These are phyloP conservation scores for Zaprionus inermis DNA, from an alignment of 1,140 invertebrate genomes.

Conservation along the genomic window DNA sequence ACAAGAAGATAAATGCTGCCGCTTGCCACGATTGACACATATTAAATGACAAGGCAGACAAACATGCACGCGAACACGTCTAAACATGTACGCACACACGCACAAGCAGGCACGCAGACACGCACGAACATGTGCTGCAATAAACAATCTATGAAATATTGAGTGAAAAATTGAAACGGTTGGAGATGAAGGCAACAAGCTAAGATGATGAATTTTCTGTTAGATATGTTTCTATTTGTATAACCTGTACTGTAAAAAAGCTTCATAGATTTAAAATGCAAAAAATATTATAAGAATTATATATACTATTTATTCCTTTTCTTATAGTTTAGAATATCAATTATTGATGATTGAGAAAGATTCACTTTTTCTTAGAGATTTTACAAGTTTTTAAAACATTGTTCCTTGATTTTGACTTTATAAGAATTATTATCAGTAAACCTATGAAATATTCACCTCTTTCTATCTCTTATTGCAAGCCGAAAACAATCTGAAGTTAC, in stretches of 20 bases:
- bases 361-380: too few relatives aligned
- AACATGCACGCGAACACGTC: background rate
- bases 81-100: constrained; percentile 4
- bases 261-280: too few relatives aligned
- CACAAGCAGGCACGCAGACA: constrained; percentile 2
- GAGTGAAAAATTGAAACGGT: constrained; percentile 11
- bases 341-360: too few relatives aligned
- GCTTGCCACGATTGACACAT: constrained; percentile 32
- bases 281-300: too few relatives aligned
- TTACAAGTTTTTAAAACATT: too few relatives aligned
- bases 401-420: too few relatives aligned
- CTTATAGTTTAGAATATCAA: too few relatives aligned
- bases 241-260: background rate
- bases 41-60: constrained; percentile 16
- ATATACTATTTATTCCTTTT: too few relatives aligned
- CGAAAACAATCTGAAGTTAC: too few relatives aligned
- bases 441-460: too few relatives aligned
- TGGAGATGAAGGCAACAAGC: background rate
- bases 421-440: too few relatives aligned
- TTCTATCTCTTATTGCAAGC: too few relatives aligned
- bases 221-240: background rate
- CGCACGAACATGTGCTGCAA: constrained; percentile 11
- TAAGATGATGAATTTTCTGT: background rate
- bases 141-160: constrained; percentile 32
- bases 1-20: constrained; percentile 32